These are phyloP conservation scores for Neosilurus mollespiculum DNA, from an alignment of 2,797 vertebrate species.

Conservation along the genomic window DNA sequence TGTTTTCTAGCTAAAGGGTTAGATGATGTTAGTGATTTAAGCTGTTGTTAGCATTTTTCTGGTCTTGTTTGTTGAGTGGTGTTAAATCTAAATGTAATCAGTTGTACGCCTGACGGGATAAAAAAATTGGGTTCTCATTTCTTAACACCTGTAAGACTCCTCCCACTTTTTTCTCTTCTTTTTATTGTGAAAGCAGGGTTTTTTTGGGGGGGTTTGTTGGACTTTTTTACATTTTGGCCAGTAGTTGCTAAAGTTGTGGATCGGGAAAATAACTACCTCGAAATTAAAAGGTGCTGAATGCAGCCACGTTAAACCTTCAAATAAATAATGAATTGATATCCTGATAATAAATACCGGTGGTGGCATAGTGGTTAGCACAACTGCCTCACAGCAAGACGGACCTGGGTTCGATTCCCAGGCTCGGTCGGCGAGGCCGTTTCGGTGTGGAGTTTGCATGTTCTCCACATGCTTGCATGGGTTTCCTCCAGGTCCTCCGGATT, in stretches of 20 bases:
- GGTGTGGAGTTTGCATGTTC: no score
- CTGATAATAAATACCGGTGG: no score
- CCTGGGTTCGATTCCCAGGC: no score
- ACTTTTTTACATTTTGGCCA: neutral
- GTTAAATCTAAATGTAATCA: neutral
- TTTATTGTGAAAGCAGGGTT: neutral
- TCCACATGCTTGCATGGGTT: no score
- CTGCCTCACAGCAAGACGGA: no score
- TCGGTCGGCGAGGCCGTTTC: no score
- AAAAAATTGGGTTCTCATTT: neutral
- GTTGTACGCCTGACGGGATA: neutral
- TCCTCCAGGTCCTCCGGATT: no score
- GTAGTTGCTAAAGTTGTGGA: no score
- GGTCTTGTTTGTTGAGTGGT: neutral
- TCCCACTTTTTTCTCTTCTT: neutral
- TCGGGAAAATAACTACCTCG: conserved; percentile 2
- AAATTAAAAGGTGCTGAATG: neutral
- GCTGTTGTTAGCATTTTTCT: neutral
- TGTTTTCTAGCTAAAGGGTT: neutral
- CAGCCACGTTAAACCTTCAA: neutral
- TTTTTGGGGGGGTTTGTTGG: no score
- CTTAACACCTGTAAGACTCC: neutral
- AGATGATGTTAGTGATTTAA: neutral
- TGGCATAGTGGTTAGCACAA: no score
- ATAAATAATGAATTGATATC: neutral